Percentiles rank a stretch among this genome's conserved stretches.
Conservation (phyloP, 2,888 invertebrate species). For the Sphaerophoria taeniata region DNA sequence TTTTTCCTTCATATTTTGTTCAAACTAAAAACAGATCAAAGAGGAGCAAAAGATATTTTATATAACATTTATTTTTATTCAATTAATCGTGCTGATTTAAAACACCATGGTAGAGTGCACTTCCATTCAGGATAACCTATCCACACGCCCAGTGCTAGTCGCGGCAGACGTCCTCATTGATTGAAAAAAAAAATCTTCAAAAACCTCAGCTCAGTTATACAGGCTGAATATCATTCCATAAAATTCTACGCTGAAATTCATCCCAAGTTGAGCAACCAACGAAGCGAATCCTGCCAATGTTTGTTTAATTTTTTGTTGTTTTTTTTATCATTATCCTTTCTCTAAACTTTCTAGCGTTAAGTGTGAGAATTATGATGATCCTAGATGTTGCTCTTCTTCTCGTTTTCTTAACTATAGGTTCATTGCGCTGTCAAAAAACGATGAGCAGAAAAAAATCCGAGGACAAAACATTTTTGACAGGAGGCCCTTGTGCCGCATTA, state of each 20-base stretch:
- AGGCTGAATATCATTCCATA: too few relatives aligned
- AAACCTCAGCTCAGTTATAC: too few relatives aligned
- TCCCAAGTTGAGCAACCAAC: too few relatives aligned
- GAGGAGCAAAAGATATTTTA: neutral
- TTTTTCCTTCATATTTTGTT: conserved; percentile 8
- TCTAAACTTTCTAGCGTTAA: conserved; percentile 18
- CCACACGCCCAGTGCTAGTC: neutral
- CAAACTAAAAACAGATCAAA: neutral
- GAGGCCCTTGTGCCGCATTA: conserved; percentile 42
- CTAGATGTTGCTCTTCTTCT: conserved; percentile 32
- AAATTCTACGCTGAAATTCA: too few relatives aligned
- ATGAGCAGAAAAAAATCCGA: conserved; percentile 5
- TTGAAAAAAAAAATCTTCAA: too few relatives aligned
- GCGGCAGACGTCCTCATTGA: too few relatives aligned
- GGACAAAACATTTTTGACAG: conserved; percentile 50
- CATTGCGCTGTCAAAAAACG: conserved; percentile 40
- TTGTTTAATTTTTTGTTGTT: conserved; percentile 55
- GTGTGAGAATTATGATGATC: conserved; percentile 71
- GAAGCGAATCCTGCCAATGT: conserved; percentile 25
- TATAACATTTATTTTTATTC: conserved; percentile 42
- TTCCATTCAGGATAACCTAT: conserved; percentile 44
- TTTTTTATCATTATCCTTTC: conserved; percentile 38
- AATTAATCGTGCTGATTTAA: conserved; percentile 62
- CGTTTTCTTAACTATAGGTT: neutral
- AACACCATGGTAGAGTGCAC: conserved; percentile 49